Evolutionary conservation across 2,797 vertebrate species (phyloP).

Genomic region (Setipinna tenuifilis): DNA sequence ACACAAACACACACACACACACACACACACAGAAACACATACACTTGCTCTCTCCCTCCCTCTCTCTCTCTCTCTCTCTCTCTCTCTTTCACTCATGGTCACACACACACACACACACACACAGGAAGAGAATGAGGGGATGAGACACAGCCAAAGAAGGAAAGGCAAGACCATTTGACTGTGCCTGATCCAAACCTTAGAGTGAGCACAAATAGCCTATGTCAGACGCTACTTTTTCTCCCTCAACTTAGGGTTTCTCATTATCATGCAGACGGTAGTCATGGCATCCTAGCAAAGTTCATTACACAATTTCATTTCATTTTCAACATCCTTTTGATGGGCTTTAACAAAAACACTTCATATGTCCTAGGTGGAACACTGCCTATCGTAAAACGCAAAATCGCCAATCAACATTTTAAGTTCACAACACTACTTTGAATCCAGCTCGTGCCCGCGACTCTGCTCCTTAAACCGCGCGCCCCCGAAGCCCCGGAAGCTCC

Average conservation of each 20-base stretch:
- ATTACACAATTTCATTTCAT: too few species aligned
- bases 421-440: neutral
- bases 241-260: too few species aligned
- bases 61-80: too few species aligned
- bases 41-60: too few species aligned
- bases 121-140: neutral
- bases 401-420: neutral
- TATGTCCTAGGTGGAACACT: neutral
- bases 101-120: too few species aligned
- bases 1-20: too few species aligned
- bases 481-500: conserved; percentile 21
- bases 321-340: too few species aligned
- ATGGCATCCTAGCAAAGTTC: too few species aligned
- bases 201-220: neutral
- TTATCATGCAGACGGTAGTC: too few species aligned
- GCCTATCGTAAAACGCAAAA: too few species aligned
- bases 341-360: neutral
- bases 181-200: neutral
- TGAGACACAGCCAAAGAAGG: neutral
- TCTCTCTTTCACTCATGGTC: too few species aligned
- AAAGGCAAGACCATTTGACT: neutral
- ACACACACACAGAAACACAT: too few species aligned
- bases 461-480: neutral
- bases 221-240: neutral
- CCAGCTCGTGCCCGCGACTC: neutral